These are phyloP conservation scores for Drosophila punjabiensis DNA, from an alignment of 1,140 invertebrate genomes.

Conservation along the genomic window DNA sequence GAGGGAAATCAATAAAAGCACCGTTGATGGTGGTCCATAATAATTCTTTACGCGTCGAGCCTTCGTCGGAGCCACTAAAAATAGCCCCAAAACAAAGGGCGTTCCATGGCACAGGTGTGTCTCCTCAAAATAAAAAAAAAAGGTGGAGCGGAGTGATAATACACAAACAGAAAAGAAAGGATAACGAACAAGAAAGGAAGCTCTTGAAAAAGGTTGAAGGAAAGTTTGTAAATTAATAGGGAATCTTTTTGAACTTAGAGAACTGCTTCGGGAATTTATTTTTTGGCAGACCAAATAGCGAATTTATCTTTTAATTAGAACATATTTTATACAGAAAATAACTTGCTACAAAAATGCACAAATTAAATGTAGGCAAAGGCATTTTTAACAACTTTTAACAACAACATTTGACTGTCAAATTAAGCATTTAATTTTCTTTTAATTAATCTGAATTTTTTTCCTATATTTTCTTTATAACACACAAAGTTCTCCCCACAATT, in stretches of 20 bases:
- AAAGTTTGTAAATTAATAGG: background rate
- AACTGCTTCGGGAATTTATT: background rate
- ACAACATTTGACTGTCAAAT: background rate
- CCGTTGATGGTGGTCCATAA: conserved; percentile 52
- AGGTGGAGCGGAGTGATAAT: background rate
- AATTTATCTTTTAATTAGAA: background rate
- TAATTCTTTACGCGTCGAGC: conserved; percentile 63
- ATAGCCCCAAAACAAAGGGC: conserved; percentile 36
- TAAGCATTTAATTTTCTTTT: background rate
- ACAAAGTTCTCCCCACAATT: background rate
- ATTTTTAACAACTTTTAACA: background rate
- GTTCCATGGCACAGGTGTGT: conserved; percentile 55
- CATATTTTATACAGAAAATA: background rate
- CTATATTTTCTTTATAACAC: too few species aligned
- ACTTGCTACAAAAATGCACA: too few species aligned
- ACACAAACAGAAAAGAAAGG: background rate
- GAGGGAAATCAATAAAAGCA: conserved; percentile 67
- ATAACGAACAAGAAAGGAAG: background rate
- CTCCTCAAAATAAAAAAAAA: background rate
- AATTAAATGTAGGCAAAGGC: background rate
- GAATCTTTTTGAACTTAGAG: background rate
- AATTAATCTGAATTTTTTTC: too few species aligned
- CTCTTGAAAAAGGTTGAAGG: too few species aligned
- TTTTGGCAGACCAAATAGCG: background rate
- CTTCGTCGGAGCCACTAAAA: conserved; percentile 59